Conservation (phyloP, 2,797 vertebrate species). For the Yasuhikotakia modesta region DNA sequence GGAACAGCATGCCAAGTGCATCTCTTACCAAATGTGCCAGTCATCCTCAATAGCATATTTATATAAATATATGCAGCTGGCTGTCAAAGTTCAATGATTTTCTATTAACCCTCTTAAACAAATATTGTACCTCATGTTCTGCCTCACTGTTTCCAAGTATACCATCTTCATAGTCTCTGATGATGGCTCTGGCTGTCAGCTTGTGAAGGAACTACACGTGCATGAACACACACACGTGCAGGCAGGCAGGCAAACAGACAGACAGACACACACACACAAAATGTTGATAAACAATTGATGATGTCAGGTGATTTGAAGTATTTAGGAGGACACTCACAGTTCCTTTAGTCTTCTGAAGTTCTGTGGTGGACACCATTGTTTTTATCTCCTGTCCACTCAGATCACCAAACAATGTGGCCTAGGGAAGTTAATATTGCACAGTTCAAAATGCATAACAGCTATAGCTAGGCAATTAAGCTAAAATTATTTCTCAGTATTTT, state of each 20-base stretch:
- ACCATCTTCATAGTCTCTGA: slow-evolving; percentile 87
- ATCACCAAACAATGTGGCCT: slow-evolving; percentile 83
- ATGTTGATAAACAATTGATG: neutral
- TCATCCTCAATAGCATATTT: neutral
- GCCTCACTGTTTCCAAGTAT: slow-evolving; percentile 77
- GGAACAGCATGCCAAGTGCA: neutral
- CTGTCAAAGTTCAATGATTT: neutral
- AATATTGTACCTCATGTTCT: slow-evolving; percentile 80
- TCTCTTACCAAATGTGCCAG: neutral
- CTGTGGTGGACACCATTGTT: slow-evolving; percentile 86
- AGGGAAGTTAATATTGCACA: slow-evolving; percentile 27
- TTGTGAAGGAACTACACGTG: slow-evolving; percentile 87
- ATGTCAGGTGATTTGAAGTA: neutral
- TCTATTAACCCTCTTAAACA: slow-evolving; percentile 7
- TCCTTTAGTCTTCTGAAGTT: slow-evolving; percentile 87
- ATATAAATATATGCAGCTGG: neutral
- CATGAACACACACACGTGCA: slow-evolving; percentile 38
- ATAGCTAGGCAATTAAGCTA: too few species aligned
- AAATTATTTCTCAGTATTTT: too few species aligned
- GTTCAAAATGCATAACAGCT: neutral
- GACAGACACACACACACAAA: neutral
- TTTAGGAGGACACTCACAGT: slow-evolving; percentile 68
- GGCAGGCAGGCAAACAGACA: too few species aligned
- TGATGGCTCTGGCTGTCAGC: slow-evolving; percentile 84
- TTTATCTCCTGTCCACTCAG: slow-evolving; percentile 79